A percentile compares a stretch with the other conserved stretches of the same genome.
phyloP scores from a whole-genome alignment of 2,113 vertebrate species.

The Rattus norvegicus region GRCr8 NC_086029.1:93848001-93848500 shows the following conservation, averaged over 20 bases:
- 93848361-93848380: background rate
- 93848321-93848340: background rate
- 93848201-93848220: background rate
- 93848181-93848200: background rate
- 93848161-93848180: background rate
- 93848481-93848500: background rate
- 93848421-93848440: background rate
- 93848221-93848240: background rate
- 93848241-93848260: background rate
- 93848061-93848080: background rate
- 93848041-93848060: background rate
- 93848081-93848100: background rate
- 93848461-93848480: background rate
- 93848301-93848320: background rate
- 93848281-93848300: background rate
- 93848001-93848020: background rate
- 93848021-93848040: background rate
- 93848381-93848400: background rate
- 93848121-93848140: background rate
- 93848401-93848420: background rate
- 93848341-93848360: background rate
- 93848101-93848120: background rate
- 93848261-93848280: background rate
- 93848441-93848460: background rate
- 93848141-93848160: background rate